These are phyloP conservation scores for Heliconius hortense DNA, from an alignment of 2,888 invertebrate genomes.

Conservation along the genomic window DNA sequence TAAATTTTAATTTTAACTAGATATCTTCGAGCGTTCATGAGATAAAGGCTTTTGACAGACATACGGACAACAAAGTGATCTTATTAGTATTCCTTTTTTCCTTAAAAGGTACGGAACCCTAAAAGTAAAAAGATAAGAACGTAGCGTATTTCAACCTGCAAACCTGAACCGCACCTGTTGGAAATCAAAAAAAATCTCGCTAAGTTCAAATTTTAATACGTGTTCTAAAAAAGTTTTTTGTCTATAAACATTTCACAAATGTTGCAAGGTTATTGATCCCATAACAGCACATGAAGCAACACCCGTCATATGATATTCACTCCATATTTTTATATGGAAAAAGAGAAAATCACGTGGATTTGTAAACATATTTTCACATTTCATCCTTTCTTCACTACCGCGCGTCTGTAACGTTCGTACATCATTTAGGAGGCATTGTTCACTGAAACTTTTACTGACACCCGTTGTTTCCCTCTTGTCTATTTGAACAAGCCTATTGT, in stretches of 20 bases:
- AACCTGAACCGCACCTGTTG: rapidly evolving
- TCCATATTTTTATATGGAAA: neutral
- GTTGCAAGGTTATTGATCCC: neutral
- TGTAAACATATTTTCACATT: conserved; percentile 17
- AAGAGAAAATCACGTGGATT: conserved; percentile 7
- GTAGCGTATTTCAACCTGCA: no score
- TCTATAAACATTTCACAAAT: neutral
- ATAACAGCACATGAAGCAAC: neutral
- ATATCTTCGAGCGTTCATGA: no score
- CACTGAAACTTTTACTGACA: conserved; percentile 19
- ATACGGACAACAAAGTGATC: no score
- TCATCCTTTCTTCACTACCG: conserved; percentile 4
- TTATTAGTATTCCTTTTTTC: no score
- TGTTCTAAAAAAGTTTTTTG: neutral
- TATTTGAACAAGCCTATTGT: conserved; percentile 10
- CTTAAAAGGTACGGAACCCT: no score
- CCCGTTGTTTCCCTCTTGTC: conserved; percentile 8
- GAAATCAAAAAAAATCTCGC: no score
- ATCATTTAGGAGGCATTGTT: conserved; percentile 22
- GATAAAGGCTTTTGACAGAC: no score
- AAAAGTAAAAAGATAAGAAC: no score
- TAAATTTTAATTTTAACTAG: no score
- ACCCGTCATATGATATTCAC: neutral
- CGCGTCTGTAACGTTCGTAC: conserved; percentile 9
- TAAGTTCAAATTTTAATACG: neutral